A percentile compares a stretch with the other conserved stretches of the same genome.
These are phyloP conservation scores for Ceramica pisi DNA, from an alignment of 2,888 invertebrate genomes.

Conservation along the genomic window DNA sequence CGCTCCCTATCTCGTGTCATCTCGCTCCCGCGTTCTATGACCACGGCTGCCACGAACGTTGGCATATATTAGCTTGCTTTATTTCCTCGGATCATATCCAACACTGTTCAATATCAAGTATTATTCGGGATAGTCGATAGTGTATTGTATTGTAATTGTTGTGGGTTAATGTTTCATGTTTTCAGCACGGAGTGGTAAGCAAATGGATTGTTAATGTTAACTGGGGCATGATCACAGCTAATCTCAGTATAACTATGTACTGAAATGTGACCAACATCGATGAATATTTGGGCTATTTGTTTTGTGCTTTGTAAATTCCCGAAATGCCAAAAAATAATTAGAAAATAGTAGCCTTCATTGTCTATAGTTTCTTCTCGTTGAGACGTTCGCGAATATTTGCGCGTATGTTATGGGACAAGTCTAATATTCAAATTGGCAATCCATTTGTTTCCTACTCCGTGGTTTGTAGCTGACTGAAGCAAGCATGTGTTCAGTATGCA, in stretches of 20 bases:
- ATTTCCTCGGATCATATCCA: slow-evolving; percentile 47
- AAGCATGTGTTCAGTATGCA: slow-evolving; percentile 50
- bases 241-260: not conserved
- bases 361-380: not conserved
- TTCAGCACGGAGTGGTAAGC: slow-evolving; percentile 18
- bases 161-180: slow-evolving; percentile 19
- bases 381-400: not conserved
- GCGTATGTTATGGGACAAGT: not conserved
- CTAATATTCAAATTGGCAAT: not conserved
- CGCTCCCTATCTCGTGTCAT: not conserved
- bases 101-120: slow-evolving; percentile 52
- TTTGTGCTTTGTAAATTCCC: not conserved
- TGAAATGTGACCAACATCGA: not conserved
- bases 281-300: not conserved
- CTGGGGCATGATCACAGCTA: not conserved
- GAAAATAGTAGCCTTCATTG: not conserved
- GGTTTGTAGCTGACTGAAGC: slow-evolving; percentile 10
- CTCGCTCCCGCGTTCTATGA: not conserved
- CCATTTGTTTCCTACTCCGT: slow-evolving; percentile 35
- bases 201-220: slow-evolving; percentile 41
- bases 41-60: not conserved
- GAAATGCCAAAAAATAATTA: not conserved
- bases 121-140: slow-evolving; percentile 50
- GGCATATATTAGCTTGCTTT: slow-evolving; percentile 32
- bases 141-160: slow-evolving; percentile 29